These are phyloP conservation scores for Macrobrachium nipponense DNA, from an alignment of 1,140 invertebrate genomes.

Conservation along the genomic window DNA sequence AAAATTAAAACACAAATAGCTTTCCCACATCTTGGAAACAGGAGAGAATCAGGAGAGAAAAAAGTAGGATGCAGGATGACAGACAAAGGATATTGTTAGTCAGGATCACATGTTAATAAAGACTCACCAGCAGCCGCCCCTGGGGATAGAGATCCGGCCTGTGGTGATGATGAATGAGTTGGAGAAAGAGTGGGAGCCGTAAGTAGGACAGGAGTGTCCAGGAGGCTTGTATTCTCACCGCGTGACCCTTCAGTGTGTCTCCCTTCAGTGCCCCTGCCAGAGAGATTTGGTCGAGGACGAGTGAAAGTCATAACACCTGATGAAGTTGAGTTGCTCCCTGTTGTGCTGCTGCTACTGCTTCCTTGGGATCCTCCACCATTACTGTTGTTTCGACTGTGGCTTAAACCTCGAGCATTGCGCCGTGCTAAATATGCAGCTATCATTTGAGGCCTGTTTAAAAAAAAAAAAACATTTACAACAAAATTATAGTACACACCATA, in stretches of 20 bases:
- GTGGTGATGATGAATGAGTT: constrained; percentile 54
- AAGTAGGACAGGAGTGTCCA: constrained; percentile 56
- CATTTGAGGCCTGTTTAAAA: constrained; percentile 46
- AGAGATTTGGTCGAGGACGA: constrained; percentile 40
- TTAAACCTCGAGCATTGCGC: constrained; percentile 46
- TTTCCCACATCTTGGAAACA: too few species aligned
- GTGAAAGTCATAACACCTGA: constrained; percentile 48
- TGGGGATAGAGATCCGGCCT: constrained; percentile 50
- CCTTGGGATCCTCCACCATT: constrained; percentile 32
- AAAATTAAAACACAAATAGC: neutral
- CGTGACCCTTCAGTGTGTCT: constrained; percentile 42
- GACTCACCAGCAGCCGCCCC: constrained; percentile 54
- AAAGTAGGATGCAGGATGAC: constrained; percentile 29
- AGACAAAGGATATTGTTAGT: constrained; percentile 17
- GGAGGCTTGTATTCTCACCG: constrained; percentile 55
- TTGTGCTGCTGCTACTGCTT: neutral
- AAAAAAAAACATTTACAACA: neutral
- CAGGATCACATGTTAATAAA: constrained; percentile 43
- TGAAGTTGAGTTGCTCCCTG: neutral
- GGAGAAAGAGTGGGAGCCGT: constrained; percentile 55
- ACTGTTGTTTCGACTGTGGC: constrained; percentile 39
- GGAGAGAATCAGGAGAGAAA: neutral
- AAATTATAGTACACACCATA: neutral
- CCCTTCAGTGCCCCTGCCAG: constrained; percentile 31
- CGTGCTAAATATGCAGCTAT: constrained; percentile 58